Evolutionary conservation across 2,797 vertebrate species (phyloP).

Genomic region (Phoeniculus purpureus): DNA sequence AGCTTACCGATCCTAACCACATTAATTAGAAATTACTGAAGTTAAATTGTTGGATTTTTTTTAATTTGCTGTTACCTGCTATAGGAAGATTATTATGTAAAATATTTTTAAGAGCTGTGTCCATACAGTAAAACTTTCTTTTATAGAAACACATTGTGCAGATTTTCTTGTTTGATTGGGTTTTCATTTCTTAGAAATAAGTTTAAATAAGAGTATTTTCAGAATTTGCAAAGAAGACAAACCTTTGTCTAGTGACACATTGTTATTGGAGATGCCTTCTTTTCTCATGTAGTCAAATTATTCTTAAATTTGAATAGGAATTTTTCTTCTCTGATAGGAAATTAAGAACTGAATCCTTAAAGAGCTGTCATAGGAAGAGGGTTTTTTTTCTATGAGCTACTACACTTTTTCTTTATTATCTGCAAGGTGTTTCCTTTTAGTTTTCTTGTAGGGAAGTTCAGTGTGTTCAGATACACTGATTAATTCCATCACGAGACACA

Average conservation of each 20-base stretch:
- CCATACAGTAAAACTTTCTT: not conserved
- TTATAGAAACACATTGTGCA: not conserved
- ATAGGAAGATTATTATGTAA: constrained; percentile 6
- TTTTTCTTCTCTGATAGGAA: not conserved
- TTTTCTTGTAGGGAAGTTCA: constrained; percentile 78
- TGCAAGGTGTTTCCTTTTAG: constrained; percentile 83
- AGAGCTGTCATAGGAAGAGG: constrained; percentile 67
- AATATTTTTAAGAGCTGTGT: not conserved
- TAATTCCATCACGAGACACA: constrained; percentile 54
- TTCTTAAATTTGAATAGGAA: not conserved
- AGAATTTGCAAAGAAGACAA: not conserved
- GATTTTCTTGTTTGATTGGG: not conserved
- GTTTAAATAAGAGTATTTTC: not conserved
- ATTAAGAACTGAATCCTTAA: not conserved
- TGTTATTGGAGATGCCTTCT: not conserved
- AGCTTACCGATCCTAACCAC: constrained; percentile 38
- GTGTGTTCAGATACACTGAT: constrained; percentile 69
- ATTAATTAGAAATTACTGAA: constrained; percentile 56
- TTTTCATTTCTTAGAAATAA: not conserved
- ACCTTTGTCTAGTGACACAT: not conserved
- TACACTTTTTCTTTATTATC: constrained; percentile 67
- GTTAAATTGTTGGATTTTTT: constrained; percentile 20
- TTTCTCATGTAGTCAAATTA: not conserved
- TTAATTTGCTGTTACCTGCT: constrained; percentile 40
- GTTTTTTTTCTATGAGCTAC: constrained; percentile 58